Base-by-base conservation (phyloP, 2,797 vertebrate genomes). In the Phalloptychus januarius region DNA sequence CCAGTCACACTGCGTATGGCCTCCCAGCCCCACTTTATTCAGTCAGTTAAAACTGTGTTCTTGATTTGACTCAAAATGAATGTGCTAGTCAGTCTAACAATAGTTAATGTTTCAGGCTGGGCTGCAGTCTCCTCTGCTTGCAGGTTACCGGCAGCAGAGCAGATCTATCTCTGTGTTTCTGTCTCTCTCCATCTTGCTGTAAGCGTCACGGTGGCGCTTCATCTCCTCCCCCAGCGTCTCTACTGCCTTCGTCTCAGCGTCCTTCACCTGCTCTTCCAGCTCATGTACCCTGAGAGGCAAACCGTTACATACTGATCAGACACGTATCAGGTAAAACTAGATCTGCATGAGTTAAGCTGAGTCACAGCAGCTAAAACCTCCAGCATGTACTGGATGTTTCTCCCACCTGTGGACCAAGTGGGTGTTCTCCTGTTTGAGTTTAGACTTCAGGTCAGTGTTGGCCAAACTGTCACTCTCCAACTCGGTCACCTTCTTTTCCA, bases 401-500 rank as follows among this genome's bases (percentile, higher is more conserved):
- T 31, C 75, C 18, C 91, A 99, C 98, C 98, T 97, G 95, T 98
- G 98, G 5, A 99, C 97, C 23, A 99, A 95, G 10, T 98, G 97
- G 0, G 96, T 98, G 90, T 99, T 99, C 86, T 98, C 97, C 74
- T 98, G 97, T 86, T 97, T 99, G 83, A 99, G 94, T 88, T 97
- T 99, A 86, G 96, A 97, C 90, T 99, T 98, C 76, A 98, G 93
- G 88, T 99, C 97, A 44, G 95, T 96, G 0, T 96, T 98, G 77
- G 96, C 96, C 87, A 97, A 85, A 89, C 93, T 97, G 85, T 99
- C 97, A 0, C 97, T 97, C 86, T 99, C 98, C 92, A 99, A 85
- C 85, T 99, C 98, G 0, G 96, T 96, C 85, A 99, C 97, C 87
- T 99, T 99, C 93, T 97, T 99, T 83, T 99, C 98, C 84, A 99